A percentile compares a stretch with the other conserved stretches of the same genome.
Conservation (phyloP, 2,797 vertebrate genomes). For the Zonotrichia albicollis region DNA sequence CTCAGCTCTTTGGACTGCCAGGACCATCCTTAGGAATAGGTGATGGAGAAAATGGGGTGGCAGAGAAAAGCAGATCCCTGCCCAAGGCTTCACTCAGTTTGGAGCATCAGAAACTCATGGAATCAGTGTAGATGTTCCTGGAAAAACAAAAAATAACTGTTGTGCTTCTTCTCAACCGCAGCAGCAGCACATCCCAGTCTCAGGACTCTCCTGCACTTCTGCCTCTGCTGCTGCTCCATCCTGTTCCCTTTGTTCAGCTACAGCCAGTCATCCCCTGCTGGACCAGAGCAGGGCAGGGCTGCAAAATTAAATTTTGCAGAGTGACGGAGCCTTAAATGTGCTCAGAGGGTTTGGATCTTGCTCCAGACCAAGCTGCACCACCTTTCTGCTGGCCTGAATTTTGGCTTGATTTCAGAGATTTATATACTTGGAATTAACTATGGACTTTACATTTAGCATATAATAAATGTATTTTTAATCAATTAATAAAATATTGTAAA, state of each 20-base stretch:
- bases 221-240: background rate
- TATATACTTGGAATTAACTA: background rate
- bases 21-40: accelerated
- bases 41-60: background rate
- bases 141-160: background rate
- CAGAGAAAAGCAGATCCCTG: background rate
- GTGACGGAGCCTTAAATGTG: background rate
- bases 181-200: background rate
- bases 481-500: too few relatives aligned
- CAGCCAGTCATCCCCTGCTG: background rate
- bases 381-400: background rate
- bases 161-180: background rate
- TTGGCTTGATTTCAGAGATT: background rate
- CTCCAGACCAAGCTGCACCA: background rate
- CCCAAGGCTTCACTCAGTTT: background rate
- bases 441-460: background rate
- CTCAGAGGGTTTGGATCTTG: background rate
- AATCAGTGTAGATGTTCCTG: background rate
- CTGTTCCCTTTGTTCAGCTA: background rate
- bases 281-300: background rate
- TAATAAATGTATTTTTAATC: too few relatives aligned
- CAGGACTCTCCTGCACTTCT: background rate
- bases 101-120: background rate
- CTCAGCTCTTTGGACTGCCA: background rate
- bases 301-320: background rate